Evolutionary conservation across 1,140 invertebrate species (phyloP), one percentile per base, ranked within the genome.

Genomic region (Pogonognathellus flavescens): DNA sequence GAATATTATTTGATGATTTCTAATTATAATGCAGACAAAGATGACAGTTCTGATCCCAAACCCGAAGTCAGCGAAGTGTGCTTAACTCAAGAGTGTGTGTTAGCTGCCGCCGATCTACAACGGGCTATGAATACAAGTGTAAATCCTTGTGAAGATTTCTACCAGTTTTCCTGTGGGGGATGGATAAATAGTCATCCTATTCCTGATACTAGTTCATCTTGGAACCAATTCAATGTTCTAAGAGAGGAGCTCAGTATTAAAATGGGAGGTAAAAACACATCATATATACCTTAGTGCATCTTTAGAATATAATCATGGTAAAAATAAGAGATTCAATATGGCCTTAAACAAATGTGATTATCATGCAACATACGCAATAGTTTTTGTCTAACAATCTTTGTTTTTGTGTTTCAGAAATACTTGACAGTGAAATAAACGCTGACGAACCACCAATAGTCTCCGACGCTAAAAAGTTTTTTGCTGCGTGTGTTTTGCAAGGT

Each of bases 71-170:
- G 10, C 41, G 25, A 57, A 66, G 62, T 80, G 10, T 76, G 83
- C 62, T 10, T 10, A 0, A 72, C 83, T 20, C 53, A 62, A 6
- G 20, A 53, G 7, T 76, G 62, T 49, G 22, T 25, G 13, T 8
- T 25, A 0, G 52, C 62, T 0, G 83, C 62, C 16, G 41, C 41
- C 89, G 9, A 92, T 50, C 20, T 83, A n/a, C 3, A 62, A 41
- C 31, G 25, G 16, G 50, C 82, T 57, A 55, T 81, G 80, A 16
- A 81, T 22, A 81, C 80, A 3, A 14, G 6, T 49, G 86, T 87
- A 18, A 82, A 90, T 81, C 90, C 90, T 20, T 91, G 90, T 86
- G 85, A 88, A 13, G 89, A 91, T 85, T 91, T 91, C 85, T 91
- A 89, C 83, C 84, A 90, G 82, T 91, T 89, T 84, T 88, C 90